Conservation (phyloP, 2,113 vertebrate genomes). For the Gasterosteus nipponicus region DNA sequence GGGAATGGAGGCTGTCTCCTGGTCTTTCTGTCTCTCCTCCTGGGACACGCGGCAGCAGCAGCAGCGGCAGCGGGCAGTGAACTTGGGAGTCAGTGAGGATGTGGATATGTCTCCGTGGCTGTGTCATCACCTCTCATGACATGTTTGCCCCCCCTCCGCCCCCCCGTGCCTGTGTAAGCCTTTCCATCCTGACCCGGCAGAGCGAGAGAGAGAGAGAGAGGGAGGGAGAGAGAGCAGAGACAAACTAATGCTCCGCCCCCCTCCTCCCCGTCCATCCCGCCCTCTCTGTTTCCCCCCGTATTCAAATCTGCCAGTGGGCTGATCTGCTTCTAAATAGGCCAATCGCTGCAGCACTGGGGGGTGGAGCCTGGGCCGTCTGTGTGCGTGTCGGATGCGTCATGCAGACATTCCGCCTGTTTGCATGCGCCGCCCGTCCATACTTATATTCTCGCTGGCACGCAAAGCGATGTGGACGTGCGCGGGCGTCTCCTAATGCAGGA, state of each 20-base stretch:
- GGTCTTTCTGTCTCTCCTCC: conserved; percentile 60
- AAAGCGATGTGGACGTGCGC: neutral
- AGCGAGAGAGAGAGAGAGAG: conserved; percentile 53
- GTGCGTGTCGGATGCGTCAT: conserved; percentile 30
- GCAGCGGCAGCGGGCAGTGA: conserved; percentile 14
- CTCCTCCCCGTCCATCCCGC: conserved; percentile 48
- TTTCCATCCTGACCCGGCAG: conserved; percentile 72
- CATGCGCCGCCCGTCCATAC: neutral
- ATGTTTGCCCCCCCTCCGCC: conserved; percentile 67
- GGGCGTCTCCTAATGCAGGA: neutral
- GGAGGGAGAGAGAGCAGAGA: conserved; percentile 39
- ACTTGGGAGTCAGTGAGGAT: conserved; percentile 61
- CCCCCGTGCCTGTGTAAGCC: conserved; percentile 66
- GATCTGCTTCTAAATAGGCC: conserved; percentile 64
- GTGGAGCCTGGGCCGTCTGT: conserved; percentile 41
- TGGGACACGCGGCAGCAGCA: conserved; percentile 27
- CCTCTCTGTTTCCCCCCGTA: conserved; percentile 49
- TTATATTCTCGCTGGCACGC: neutral
- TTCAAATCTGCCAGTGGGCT: conserved; percentile 69
- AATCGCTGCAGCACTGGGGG: conserved; percentile 52
- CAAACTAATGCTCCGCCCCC: conserved; percentile 64
- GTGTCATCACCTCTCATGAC: conserved; percentile 80
- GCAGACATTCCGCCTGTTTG: neutral
- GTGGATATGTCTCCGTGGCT: conserved; percentile 60
- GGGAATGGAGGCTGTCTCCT: conserved; percentile 51